Conservation (phyloP, 2,113 vertebrate species). For the Gallinago media region DNA sequence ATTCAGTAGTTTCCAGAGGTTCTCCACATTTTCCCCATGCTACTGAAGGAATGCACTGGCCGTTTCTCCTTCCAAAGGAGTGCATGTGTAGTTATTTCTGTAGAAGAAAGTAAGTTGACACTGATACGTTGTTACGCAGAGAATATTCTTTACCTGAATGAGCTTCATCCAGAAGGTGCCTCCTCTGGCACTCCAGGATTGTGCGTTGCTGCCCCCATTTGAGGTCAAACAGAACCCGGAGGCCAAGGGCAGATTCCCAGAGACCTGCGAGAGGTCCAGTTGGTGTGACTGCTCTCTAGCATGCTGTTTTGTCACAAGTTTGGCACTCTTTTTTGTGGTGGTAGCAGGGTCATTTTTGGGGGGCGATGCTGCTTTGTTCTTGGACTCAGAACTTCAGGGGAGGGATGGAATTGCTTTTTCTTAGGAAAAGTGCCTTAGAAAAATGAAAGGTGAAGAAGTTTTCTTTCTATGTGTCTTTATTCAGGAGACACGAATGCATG, state of each 20-base stretch:
- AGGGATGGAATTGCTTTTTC: background rate
- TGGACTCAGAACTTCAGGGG: background rate
- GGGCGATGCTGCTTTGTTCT: background rate
- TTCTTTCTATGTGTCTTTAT: background rate
- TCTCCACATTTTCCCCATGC: background rate
- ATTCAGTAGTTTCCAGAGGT: background rate
- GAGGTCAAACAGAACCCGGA: background rate
- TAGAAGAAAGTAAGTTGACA: background rate
- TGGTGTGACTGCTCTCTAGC: background rate
- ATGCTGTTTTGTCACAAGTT: background rate
- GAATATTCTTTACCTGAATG: background rate
- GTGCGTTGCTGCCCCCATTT: background rate
- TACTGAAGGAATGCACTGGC: background rate
- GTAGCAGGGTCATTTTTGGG: background rate
- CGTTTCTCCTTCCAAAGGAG: background rate
- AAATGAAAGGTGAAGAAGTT: background rate
- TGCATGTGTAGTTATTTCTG: background rate
- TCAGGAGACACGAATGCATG: background rate
- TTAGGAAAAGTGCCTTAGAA: background rate
- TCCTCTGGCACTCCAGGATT: rapidly evolving
- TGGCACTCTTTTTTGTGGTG: background rate
- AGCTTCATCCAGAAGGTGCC: background rate
- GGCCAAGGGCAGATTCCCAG: background rate
- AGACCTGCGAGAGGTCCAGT: background rate
- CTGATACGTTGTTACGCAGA: background rate